Base-by-base conservation (phyloP, 2,797 vertebrate species). In the Crypturellus tataupa region DNA sequence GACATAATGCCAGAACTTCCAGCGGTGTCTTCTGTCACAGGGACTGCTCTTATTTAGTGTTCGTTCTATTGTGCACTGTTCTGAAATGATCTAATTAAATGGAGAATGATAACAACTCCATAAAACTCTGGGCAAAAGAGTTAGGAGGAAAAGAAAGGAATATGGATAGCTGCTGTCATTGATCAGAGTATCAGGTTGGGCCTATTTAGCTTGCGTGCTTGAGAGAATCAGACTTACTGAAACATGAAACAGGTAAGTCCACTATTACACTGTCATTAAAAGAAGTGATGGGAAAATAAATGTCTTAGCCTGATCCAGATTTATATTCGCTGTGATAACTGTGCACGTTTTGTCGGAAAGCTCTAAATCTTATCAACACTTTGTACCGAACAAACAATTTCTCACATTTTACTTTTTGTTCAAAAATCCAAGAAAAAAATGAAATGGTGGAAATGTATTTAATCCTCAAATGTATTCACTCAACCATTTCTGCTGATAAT, bases 11-110 rank as follows among this genome's bases (percentile, higher is more conserved):
- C 42, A 83, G 44, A 46, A 72, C 81, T 87, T 87, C 55, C 31
- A 55, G 7, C n/a, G 23, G 31, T 59, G 19, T 81, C 40, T 89
- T 90, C 49, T 59, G 19, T 75, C 70, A 46, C 31, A 21, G 25
- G 27, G 35, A 27, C 8, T 60, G 27, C 9, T 87, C 20, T 78
- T 56, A 35, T 55, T 85, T 58, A 70, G 13, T 2, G 23, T 29
- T 47, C 29, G 47, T 21, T n/a, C n/a, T 46, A 67, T n/a, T 33
- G 23, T 71, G 40, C 35, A 69, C 21, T 15, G n/a, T 44, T 64
- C 42, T 63, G 51, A 81, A 79, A 73, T 81, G 18, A 70, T 60
- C 40, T 68, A 56, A 83, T 81, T 93, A 75, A 81, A 85, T 24
- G 3, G 44, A 79, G 27, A 86, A 88, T 27, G 7, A n/a, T 13